Evolutionary conservation across 2,888 invertebrate species (phyloP).

Genomic region (Melinaea menophilus): DNA sequence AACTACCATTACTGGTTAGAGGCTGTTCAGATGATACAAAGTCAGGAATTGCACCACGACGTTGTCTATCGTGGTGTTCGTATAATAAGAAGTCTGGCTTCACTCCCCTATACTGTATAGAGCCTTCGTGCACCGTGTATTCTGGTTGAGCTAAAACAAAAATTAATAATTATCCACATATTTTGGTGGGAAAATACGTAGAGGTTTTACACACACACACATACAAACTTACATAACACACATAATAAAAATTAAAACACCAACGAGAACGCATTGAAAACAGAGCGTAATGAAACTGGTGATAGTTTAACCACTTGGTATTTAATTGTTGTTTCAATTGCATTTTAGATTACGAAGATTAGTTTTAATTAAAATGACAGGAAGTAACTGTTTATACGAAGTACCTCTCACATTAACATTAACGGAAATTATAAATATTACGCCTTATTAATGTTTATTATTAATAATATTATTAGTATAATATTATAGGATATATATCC

Average conservation of each 20-base stretch:
- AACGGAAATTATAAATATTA: not conserved
- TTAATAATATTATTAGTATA: too few relatives aligned
- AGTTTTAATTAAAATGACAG: constrained; percentile 26
- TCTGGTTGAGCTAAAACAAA: constrained; percentile 16
- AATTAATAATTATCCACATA: not conserved
- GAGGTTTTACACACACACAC: too few relatives aligned
- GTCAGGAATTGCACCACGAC: constrained; percentile 25
- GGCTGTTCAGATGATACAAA: not conserved
- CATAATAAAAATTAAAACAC: constrained; percentile 2
- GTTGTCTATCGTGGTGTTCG: constrained; percentile 25
- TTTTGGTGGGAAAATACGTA: constrained; percentile 10
- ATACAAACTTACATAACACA: too few relatives aligned
- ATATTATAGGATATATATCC: too few relatives aligned
- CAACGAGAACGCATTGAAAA: not conserved
- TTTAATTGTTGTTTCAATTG: constrained; percentile 18
- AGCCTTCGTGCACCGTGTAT: constrained; percentile 14
- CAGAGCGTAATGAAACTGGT: not conserved
- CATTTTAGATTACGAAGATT: constrained; percentile 19
- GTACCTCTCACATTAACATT: not conserved
- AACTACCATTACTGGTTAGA: not conserved
- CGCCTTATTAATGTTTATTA: too few relatives aligned
- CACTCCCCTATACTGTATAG: constrained; percentile 12
- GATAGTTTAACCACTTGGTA: constrained; percentile 4
- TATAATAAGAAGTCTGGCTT: constrained; percentile 24
- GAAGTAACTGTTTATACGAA: constrained; percentile 17